A percentile compares a stretch with the other conserved stretches of the same genome.
phyloP scores from a whole-genome alignment of 2,113 vertebrate genomes.

The Gnathonemus longibarbis region DNA sequence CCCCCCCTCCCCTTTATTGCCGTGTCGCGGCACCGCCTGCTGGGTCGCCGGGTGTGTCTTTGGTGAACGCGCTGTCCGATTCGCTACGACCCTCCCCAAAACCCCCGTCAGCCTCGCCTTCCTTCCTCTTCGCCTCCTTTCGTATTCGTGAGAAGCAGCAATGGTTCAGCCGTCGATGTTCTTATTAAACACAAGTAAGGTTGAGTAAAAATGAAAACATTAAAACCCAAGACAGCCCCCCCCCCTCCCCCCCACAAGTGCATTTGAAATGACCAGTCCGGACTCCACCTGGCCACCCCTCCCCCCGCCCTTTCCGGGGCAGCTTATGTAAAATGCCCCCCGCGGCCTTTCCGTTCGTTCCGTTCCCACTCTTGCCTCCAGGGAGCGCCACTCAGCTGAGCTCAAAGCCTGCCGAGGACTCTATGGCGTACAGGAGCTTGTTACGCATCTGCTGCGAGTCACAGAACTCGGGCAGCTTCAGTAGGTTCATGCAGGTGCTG shows the following conservation, averaged over 20 bases:
- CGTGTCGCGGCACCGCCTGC: conserved; percentile 31
- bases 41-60: conserved; percentile 67
- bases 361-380: conserved; percentile 24
- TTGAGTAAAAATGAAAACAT: conserved; percentile 20
- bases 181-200: conserved; percentile 20
- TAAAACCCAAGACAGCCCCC: conserved; percentile 10
- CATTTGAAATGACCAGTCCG: neutral
- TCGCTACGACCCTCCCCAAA: neutral
- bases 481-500: conserved; percentile 99
- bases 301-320: neutral
- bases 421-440: conserved; percentile 94
- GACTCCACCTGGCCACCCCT: neutral
- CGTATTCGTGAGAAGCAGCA: conserved; percentile 17
- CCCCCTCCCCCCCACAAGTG: too few relatives aligned
- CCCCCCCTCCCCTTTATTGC: conserved; percentile 35
- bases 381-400: conserved; percentile 73
- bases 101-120: neutral
- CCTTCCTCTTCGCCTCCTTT: neutral
- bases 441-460: conserved; percentile 84
- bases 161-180: neutral
- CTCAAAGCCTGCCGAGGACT: conserved; percentile 94
- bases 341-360: conserved; percentile 37
- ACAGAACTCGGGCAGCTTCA: conserved; percentile 94
- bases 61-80: conserved; percentile 61
- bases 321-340: neutral